Conservation (phyloP, 2,113 vertebrate species). For the Lasiurus borealis region DNA sequence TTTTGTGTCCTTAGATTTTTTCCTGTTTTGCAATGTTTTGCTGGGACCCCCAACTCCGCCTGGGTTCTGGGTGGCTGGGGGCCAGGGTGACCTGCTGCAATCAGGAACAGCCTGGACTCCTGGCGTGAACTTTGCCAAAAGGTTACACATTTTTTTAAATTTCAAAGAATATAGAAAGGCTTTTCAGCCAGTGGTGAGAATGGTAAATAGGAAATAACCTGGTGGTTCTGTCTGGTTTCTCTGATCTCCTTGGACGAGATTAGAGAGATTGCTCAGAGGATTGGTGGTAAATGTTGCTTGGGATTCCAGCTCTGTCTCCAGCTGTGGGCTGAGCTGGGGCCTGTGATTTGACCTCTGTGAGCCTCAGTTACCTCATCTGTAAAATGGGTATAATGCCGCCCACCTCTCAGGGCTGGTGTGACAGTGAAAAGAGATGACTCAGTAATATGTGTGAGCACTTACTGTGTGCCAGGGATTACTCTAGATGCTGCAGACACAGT, state of each 20-base stretch:
- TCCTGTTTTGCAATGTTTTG: slow-evolving; percentile 89
- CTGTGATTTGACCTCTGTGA: background rate
- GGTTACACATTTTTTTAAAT: background rate
- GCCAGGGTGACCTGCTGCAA: slow-evolving; percentile 56
- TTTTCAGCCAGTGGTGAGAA: slow-evolving; percentile 29
- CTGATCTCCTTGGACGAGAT: background rate
- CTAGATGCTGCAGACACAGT: background rate
- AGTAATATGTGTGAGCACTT: background rate
- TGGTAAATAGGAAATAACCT: background rate
- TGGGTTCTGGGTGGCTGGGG: slow-evolving; percentile 50
- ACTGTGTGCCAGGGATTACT: background rate
- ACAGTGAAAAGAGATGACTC: background rate
- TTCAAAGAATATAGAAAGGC: background rate
- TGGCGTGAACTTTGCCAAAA: background rate
- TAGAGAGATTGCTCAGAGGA: background rate
- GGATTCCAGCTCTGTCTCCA: background rate
- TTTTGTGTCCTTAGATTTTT: slow-evolving; percentile 88
- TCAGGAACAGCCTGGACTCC: slow-evolving; percentile 67
- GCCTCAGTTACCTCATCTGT: background rate
- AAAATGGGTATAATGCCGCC: background rate
- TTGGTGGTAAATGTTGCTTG: background rate
- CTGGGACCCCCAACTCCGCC: slow-evolving; percentile 83
- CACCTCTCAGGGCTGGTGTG: background rate
- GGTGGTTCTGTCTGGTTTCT: background rate
- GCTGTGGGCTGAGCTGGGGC: background rate